These are phyloP conservation scores for Danio albolineatus DNA, from an alignment of 2,797 vertebrate species.

Conservation along the genomic window DNA sequence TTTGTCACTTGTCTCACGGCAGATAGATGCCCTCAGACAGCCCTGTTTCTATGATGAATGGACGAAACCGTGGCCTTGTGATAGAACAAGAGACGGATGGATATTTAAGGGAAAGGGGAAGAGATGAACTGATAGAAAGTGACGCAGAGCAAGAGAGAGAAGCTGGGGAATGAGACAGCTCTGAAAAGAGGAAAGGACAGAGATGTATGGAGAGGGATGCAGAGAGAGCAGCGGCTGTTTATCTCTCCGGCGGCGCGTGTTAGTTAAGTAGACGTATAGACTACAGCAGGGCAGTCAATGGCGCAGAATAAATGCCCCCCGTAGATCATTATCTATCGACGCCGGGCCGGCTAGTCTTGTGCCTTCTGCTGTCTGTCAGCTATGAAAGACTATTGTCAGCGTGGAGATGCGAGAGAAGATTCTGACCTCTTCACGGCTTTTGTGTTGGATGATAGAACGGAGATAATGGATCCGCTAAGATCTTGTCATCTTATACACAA, in stretches of 20 bases:
- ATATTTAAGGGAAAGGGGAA: slow-evolving; percentile 49
- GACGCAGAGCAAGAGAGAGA: slow-evolving; percentile 43
- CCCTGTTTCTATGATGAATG: slow-evolving; percentile 71
- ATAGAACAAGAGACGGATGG: slow-evolving; percentile 55
- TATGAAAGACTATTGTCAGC: slow-evolving; percentile 41
- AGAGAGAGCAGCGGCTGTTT: slow-evolving; percentile 35
- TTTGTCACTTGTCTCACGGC: slow-evolving; percentile 25
- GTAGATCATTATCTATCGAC: slow-evolving; percentile 44
- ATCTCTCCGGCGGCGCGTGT: slow-evolving; percentile 25
- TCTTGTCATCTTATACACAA: slow-evolving; percentile 2
- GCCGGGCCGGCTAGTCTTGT: not conserved
- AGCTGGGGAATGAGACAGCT: slow-evolving; percentile 32
- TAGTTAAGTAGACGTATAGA: slow-evolving; percentile 23
- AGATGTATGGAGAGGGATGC: slow-evolving; percentile 49
- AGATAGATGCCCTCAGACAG: slow-evolving; percentile 67
- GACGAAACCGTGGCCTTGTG: slow-evolving; percentile 72
- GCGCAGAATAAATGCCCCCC: slow-evolving; percentile 49
- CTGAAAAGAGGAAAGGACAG: slow-evolving; percentile 37
- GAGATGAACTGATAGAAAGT: slow-evolving; percentile 48
- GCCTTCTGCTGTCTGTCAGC: slow-evolving; percentile 36
- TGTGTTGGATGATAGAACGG: slow-evolving; percentile 12
- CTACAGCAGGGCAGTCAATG: slow-evolving; percentile 30
- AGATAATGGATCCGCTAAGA: slow-evolving; percentile 4
- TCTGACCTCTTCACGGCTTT: slow-evolving; percentile 33
- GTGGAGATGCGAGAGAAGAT: slow-evolving; percentile 27